phyloP scores from a whole-genome alignment of 2,888 invertebrate species.

The Polietes domitor region DNA sequence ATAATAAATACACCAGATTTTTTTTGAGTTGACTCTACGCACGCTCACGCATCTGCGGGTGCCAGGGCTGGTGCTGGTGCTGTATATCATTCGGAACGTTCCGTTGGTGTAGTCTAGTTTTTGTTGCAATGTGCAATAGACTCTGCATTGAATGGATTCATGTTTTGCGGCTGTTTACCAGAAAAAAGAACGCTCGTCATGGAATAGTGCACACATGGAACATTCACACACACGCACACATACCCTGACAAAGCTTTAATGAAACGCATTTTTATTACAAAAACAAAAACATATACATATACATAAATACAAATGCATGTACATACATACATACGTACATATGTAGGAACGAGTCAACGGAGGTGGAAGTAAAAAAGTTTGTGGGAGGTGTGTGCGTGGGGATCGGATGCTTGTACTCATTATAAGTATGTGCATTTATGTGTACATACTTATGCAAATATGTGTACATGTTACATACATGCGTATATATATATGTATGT shows the following conservation, averaged over 20 bases:
- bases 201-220: slow-evolving; percentile 9
- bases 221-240: slow-evolving; percentile 18
- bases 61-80: too few relatives aligned
- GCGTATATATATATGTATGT: too few relatives aligned
- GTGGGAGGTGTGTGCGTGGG: too few relatives aligned
- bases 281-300: not conserved
- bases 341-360: too few relatives aligned
- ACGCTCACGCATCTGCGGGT: not conserved
- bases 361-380: too few relatives aligned
- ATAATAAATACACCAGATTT: too few relatives aligned
- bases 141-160: slow-evolving; percentile 26
- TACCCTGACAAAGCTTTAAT: not conserved
- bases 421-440: too few relatives aligned
- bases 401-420: too few relatives aligned
- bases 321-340: too few relatives aligned
- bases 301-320: too few relatives aligned
- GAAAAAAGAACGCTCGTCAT: not conserved
- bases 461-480: too few relatives aligned
- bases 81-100: not conserved
- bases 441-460: too few relatives aligned
- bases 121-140: not conserved
- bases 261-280: slow-evolving; percentile 6
- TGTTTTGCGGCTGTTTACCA: slow-evolving; percentile 43
- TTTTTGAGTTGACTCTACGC: not conserved
- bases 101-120: not conserved